Conservation (phyloP, 2,888 invertebrate species). For the Pimpla rufipes region DNA sequence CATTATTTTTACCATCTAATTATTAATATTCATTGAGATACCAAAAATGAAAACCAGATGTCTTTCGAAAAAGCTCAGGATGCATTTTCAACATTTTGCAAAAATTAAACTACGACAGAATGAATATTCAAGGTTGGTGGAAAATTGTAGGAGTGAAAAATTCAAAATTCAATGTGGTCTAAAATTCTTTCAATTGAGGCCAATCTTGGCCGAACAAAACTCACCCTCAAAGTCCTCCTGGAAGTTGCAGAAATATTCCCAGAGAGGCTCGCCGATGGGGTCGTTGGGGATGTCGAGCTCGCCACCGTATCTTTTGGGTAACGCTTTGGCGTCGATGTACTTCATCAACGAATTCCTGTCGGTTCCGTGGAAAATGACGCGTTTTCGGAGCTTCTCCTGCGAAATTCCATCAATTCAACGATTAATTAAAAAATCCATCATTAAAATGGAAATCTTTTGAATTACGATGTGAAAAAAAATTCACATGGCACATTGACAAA, state of each 20-base stretch:
- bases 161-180: not conserved
- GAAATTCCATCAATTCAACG: conserved; percentile 13
- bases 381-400: conserved; percentile 92
- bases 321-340: conserved; percentile 87
- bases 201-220: not conserved
- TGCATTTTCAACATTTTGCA: too few relatives aligned
- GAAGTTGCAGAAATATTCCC: conserved; percentile 89
- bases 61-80: too few relatives aligned
- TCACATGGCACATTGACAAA: too few relatives aligned
- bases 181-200: not conserved
- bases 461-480: too few relatives aligned
- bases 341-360: conserved; percentile 88
- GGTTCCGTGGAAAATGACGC: conserved; percentile 92
- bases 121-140: not conserved
- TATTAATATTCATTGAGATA: too few relatives aligned
- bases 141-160: not conserved
- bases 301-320: conserved; percentile 90
- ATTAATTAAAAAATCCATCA: not conserved
- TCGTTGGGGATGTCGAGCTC: conserved; percentile 88
- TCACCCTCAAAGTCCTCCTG: conserved; percentile 90
- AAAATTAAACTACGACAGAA: too few relatives aligned
- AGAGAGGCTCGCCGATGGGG: conserved; percentile 88
- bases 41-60: too few relatives aligned
- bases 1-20: too few relatives aligned
- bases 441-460: not conserved